A percentile compares a stretch with the other conserved stretches of the same genome.
Evolutionary conservation across 2,888 invertebrate species (phyloP).

Genomic region (Tridacna gigas): DNA sequence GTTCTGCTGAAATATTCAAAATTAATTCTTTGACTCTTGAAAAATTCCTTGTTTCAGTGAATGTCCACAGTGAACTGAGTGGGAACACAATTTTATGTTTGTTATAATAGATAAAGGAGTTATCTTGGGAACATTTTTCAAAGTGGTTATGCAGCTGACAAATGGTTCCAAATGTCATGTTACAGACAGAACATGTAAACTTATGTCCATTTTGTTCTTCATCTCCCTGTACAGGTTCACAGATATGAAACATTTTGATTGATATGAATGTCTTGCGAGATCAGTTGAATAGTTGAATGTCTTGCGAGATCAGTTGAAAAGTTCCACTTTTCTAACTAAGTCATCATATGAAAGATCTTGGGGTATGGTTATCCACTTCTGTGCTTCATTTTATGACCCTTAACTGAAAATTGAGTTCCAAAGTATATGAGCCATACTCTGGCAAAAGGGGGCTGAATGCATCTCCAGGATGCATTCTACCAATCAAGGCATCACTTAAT

Average conservation of each 20-base stretch:
- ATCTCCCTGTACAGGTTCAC: neutral
- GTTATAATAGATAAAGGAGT: conserved; percentile 42
- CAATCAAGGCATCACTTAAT: too few relatives aligned
- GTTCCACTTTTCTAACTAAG: conserved; percentile 29
- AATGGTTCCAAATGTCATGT: conserved; percentile 28
- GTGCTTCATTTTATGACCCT: too few relatives aligned
- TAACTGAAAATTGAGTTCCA: too few relatives aligned
- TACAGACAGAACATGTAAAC: conserved; percentile 35
- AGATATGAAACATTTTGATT: conserved; percentile 13
- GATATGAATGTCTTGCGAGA: conserved; percentile 17
- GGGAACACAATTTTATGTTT: conserved; percentile 29
- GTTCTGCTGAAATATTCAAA: neutral
- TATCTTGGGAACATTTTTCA: conserved; percentile 1
- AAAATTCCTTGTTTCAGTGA: neutral
- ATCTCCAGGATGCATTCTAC: too few relatives aligned
- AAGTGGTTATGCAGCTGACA: conserved; percentile 44
- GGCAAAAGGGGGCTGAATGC: too few relatives aligned
- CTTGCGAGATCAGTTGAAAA: conserved; percentile 33
- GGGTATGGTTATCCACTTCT: too few relatives aligned
- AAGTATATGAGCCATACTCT: too few relatives aligned
- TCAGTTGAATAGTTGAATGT: conserved; percentile 21
- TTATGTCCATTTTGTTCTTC: neutral
- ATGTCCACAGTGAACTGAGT: neutral
- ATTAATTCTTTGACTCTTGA: neutral
- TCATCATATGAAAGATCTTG: conserved; percentile 44